Evolutionary conservation across 2,797 vertebrate genomes (phyloP).

Genomic region (Tapirus indicus): DNA sequence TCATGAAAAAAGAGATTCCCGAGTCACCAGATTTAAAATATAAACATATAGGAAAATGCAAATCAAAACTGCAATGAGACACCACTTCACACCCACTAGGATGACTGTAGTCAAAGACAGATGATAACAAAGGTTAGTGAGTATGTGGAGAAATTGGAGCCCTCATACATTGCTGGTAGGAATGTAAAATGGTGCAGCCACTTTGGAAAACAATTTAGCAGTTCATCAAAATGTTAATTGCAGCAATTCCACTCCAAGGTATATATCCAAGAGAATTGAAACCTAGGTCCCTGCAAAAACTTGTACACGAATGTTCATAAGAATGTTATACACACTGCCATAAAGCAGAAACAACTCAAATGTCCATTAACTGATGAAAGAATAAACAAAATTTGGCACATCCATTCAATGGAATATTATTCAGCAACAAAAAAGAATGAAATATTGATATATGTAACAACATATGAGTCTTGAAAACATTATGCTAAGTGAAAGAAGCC

Average conservation of each 20-base stretch:
- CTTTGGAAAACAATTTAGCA: neutral
- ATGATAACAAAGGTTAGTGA: neutral
- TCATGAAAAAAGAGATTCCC: neutral
- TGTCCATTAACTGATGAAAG: neutral
- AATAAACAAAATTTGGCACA: constrained; percentile 9
- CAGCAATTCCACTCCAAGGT: neutral
- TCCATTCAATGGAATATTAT: neutral
- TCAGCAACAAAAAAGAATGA: neutral
- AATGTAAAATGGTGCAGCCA: neutral
- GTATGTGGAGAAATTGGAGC: neutral
- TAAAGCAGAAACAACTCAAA: neutral
- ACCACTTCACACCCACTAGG: neutral
- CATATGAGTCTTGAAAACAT: neutral
- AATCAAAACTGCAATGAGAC: neutral
- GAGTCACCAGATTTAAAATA: constrained; percentile 12
- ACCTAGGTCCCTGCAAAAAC: neutral
- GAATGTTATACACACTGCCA: neutral
- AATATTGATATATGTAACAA: neutral
- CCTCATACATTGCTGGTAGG: neutral
- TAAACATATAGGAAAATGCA: neutral
- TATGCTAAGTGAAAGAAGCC: constrained; percentile 6
- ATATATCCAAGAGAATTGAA: neutral
- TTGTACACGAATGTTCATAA: neutral
- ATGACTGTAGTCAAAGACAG: constrained; percentile 18
- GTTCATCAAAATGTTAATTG: neutral